Conservation (phyloP, 2,888 invertebrate genomes). For the Ectemnius cavifrons region DNA sequence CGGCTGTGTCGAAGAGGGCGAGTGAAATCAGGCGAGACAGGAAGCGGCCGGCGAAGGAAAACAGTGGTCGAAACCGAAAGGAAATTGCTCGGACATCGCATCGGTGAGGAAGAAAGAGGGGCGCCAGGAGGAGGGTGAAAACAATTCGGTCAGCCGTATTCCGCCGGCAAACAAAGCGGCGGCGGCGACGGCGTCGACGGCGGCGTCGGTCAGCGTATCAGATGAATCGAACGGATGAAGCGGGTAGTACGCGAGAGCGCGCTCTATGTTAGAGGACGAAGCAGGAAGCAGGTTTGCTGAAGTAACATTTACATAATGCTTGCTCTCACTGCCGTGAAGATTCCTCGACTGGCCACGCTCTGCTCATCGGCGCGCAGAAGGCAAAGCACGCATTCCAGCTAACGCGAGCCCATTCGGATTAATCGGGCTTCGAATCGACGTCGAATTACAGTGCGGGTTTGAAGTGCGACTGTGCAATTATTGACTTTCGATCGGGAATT, state of each 20-base stretch:
- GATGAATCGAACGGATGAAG: conserved; percentile 7
- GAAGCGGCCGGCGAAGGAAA: not conserved
- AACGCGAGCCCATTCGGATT: conserved; percentile 36
- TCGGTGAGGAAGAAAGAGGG: not conserved
- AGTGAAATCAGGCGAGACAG: not conserved
- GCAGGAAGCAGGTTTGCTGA: conserved; percentile 31
- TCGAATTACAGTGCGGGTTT: conserved; percentile 47
- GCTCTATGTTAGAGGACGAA: not conserved
- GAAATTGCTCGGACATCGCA: not conserved
- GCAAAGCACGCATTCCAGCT: conserved; percentile 47
- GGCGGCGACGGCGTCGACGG: no score
- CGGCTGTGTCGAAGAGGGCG: not conserved
- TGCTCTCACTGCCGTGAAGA: conserved; percentile 11
- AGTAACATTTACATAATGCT: conserved; percentile 45
- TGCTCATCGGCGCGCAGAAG: conserved; percentile 22
- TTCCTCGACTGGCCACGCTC: not conserved
- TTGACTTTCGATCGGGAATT: conserved; percentile 62
- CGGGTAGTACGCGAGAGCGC: not conserved
- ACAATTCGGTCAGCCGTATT: conserved; percentile 6
- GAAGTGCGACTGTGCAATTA: conserved; percentile 54
- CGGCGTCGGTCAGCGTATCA: not conserved
- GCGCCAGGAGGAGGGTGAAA: not conserved
- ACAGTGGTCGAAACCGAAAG: not conserved
- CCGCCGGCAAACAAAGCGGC: not conserved
- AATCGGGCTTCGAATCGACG: conserved; percentile 51